Base-by-base conservation (phyloP, 2,797 vertebrate genomes). In the Chiloscyllium punctatum region DNA sequence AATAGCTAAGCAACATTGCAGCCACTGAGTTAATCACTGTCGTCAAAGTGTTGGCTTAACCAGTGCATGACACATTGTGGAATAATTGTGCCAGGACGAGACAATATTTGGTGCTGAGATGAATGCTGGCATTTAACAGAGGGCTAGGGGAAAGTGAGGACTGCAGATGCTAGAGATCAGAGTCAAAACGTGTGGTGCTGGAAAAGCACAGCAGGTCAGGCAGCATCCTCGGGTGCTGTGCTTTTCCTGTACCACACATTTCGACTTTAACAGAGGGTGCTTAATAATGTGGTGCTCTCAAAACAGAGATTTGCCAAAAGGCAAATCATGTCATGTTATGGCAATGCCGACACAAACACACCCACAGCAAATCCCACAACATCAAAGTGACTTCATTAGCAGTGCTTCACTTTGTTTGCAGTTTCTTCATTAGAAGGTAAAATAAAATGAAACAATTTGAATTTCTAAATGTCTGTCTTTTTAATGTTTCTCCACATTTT, bases 331-430 rank as follows among this genome's bases (percentile, higher is more conserved):
- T 94, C 92, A 69, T 42, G 21, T 42, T 71, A 27, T 48, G 88
- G 27, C 42, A 48, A 48, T 71, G 37, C n/a, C 42, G 27, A 6
- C 51, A 30, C 42, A 51, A 94, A 72, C 92, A 94, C 15, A 23
- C 66, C 92, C 27, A 9, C 8, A 51, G 68, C 16, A 48, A 72
- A 23, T 25, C 23, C 21, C 69, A 69, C 18, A 72, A 23, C 25
- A 48, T 94, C 92, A 94, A 94, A 69, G 37, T 27, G 72, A 48
- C 66, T 48, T 94, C 48, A 23, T 72, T 69, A 68, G 92, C 92
- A 69, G 7, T 15, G 9, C n/a, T n/a, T 8, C 25, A n/a, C 91
- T 42, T 48, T 94, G n/a, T 25, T 71, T 72, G 72, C 21, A 48
- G 37, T 42, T 30, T 42, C n/a, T 72, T 27, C 92, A 30, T 94